Percentiles rank a stretch among this genome's conserved stretches.
These are phyloP conservation scores for Brenthis daphne DNA, from an alignment of 2,888 invertebrate species.

Conservation along the genomic window DNA sequence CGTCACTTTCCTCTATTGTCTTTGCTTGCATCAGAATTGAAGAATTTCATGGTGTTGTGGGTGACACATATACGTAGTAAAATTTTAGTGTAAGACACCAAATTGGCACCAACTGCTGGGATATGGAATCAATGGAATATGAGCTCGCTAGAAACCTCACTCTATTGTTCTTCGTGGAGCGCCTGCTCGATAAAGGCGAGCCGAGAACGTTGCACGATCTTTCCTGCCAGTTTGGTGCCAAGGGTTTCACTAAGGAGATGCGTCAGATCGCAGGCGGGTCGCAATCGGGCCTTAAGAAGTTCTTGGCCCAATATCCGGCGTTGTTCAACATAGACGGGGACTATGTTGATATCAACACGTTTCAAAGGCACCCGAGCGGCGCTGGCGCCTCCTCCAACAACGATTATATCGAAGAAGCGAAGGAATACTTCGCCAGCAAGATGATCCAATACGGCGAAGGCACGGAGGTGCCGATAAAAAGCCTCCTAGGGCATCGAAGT, in stretches of 20 bases:
- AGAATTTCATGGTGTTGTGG: constrained; percentile 82
- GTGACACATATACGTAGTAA: constrained; percentile 81
- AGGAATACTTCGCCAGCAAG: constrained; percentile 98
- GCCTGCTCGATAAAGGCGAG: constrained; percentile 97
- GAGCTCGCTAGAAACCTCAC: constrained; percentile 97
- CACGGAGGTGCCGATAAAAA: constrained; percentile 98
- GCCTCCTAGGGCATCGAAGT: constrained; percentile 96
- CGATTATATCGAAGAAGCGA: constrained; percentile 97
- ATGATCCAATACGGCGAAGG: constrained; percentile 97
- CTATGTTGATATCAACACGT: constrained; percentile 92
- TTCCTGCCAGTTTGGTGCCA: constrained; percentile 99
- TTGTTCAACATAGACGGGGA: constrained; percentile 97
- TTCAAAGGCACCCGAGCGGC: constrained; percentile 83
- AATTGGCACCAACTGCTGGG: constrained; percentile 81
- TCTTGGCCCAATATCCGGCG: constrained; percentile 97
- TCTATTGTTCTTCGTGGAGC: constrained; percentile 98
- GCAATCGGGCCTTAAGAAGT: constrained; percentile 97
- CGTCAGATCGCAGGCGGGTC: constrained; percentile 97
- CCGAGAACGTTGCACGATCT: constrained; percentile 98
- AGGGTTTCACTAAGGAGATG: constrained; percentile 99
- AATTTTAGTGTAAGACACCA: constrained; percentile 77
- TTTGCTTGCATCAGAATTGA: constrained; percentile 65
- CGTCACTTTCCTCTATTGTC: constrained; percentile 61
- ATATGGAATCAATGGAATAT: constrained; percentile 96
- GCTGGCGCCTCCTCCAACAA: constrained; percentile 86